Evolutionary conservation across 1,140 invertebrate species (phyloP).

Genomic region (Zaprionus ghesquierei): DNA sequence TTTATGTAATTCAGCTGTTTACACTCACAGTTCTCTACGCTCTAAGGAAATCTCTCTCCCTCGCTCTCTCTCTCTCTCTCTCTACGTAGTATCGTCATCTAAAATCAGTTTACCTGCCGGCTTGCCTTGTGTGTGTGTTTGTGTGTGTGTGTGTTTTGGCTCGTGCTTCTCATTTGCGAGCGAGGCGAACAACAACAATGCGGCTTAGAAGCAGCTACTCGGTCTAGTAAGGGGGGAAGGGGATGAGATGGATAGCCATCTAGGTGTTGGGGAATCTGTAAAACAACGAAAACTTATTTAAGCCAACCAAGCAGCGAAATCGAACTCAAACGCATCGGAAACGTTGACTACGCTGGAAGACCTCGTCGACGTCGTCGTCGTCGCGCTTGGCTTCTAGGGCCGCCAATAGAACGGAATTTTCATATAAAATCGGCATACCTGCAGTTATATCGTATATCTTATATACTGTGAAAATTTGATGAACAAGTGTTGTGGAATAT

Average conservation of each 20-base stretch:
- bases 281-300: slow-evolving; percentile 37
- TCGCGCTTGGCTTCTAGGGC: neutral
- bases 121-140: too few species aligned
- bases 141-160: slow-evolving; percentile 16
- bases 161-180: slow-evolving; percentile 62
- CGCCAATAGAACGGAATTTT: slow-evolving; percentile 7
- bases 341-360: slow-evolving; percentile 12
- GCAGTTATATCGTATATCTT: neutral
- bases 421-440: neutral
- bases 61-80: neutral
- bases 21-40: neutral
- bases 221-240: neutral
- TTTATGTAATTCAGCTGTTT: neutral
- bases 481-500: slow-evolving; percentile 47
- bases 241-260: too few species aligned
- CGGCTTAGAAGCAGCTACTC: neutral
- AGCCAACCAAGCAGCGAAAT: slow-evolving; percentile 28
- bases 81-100: neutral
- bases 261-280: neutral
- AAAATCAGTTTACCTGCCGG: neutral
- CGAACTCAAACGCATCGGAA: slow-evolving; percentile 31
- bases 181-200: neutral
- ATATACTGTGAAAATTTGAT: slow-evolving; percentile 32
- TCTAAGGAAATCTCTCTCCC: neutral
- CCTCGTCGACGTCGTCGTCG: slow-evolving; percentile 7